phyloP scores from a whole-genome alignment of 2,888 invertebrate genomes.

The Melipona bicolor region DNA sequence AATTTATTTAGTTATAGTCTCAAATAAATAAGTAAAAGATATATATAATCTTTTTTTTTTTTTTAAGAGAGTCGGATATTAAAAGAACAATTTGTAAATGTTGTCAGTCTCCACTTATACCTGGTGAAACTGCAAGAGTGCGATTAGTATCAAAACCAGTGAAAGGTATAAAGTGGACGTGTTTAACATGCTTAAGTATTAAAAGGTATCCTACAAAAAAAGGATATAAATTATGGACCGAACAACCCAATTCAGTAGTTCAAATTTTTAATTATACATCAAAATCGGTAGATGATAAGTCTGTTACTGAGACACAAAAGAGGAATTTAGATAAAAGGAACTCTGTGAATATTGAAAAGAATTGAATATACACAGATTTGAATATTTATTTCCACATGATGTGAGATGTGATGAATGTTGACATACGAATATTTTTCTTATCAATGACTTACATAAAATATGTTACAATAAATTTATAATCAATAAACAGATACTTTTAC shows the following conservation, averaged over 20 bases:
- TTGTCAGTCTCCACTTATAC: conserved; percentile 86
- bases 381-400: conserved; percentile 55
- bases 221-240: conserved; percentile 85
- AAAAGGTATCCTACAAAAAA: conserved; percentile 82
- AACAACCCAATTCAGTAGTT: conserved; percentile 85
- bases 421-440: conserved; percentile 78
- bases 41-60: conserved; percentile 14
- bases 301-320: not conserved
- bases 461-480: conserved; percentile 83
- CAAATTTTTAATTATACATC: conserved; percentile 84
- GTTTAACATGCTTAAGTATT: conserved; percentile 82
- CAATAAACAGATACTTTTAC: conserved; percentile 80
- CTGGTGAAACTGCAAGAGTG: conserved; percentile 85
- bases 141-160: conserved; percentile 84
- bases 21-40: not conserved
- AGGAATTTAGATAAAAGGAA: not conserved
- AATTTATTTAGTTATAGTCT: not conserved
- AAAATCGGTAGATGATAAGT: conserved; percentile 47
- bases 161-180: conserved; percentile 85
- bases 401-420: conserved; percentile 47
- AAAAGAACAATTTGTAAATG: conserved; percentile 87
- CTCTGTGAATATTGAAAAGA: not conserved
- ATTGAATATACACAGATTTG: conserved; percentile 46
- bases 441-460: conserved; percentile 83
- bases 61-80: conserved; percentile 86